Percentiles rank a stretch among this genome's conserved stretches.
phyloP scores from a whole-genome alignment of 2,113 vertebrate species.

The Gymnobelideus leadbeateri region DNA sequence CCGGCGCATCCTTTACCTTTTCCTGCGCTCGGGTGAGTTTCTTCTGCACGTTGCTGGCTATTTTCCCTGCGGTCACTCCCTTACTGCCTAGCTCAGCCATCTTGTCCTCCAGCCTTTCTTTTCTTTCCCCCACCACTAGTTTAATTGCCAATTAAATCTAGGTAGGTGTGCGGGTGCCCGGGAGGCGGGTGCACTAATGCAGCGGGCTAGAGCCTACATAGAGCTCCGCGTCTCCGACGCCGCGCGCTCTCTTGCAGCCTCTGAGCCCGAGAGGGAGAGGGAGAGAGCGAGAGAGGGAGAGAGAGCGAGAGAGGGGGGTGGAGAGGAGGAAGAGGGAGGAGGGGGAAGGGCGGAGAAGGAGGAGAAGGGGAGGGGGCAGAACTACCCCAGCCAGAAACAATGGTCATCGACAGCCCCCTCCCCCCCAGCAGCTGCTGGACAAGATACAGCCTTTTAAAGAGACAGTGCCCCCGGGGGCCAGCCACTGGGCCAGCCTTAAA shows the following conservation, averaged over 20 bases:
- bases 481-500: slow-evolving; percentile 38
- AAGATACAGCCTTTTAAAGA: slow-evolving; percentile 86
- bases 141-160: slow-evolving; percentile 1
- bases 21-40: slow-evolving; percentile 98
- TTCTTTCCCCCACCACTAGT: background rate
- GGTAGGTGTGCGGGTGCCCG: background rate
- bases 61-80: slow-evolving; percentile 96
- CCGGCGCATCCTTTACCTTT: slow-evolving; percentile 88
- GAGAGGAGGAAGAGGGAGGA: background rate
- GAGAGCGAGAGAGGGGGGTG: slow-evolving; percentile 16
- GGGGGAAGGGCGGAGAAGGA: background rate
- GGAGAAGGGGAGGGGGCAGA: slow-evolving; percentile 57
- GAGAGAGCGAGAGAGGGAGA: slow-evolving; percentile 20
- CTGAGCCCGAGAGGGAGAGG: background rate
- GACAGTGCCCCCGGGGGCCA: background rate
- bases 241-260: background rate
- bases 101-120: slow-evolving; percentile 81
- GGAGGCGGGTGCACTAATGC: background rate
- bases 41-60: slow-evolving; percentile 98
- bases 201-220: background rate
- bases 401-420: slow-evolving; percentile 72
- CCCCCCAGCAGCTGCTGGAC: slow-evolving; percentile 35
- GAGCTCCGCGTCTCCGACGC: background rate
- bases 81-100: slow-evolving; percentile 99
- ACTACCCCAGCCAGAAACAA: slow-evolving; percentile 72